phyloP scores from a whole-genome alignment of 2,888 invertebrate genomes.

The Platycnemis pennipes region DNA sequence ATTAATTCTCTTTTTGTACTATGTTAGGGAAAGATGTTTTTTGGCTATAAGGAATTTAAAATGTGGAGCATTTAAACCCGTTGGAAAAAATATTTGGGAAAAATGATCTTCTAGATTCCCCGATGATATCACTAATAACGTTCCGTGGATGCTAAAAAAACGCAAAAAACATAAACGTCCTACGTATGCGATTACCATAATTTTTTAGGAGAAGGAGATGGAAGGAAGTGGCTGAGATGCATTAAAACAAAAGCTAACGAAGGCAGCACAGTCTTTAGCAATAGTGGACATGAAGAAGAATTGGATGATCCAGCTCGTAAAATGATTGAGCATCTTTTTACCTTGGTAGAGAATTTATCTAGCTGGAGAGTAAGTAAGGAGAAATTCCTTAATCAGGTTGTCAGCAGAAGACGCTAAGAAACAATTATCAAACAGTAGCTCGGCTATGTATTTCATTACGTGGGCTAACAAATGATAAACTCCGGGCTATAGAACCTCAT shows the following conservation, averaged over 20 bases:
- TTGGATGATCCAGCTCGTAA: not conserved
- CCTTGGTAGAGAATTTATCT: not conserved
- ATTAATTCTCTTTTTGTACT: too few relatives aligned
- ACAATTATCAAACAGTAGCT: not conserved
- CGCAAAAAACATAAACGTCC: not conserved
- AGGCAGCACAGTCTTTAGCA: not conserved
- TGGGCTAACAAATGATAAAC: not conserved
- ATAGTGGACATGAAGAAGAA: not conserved
- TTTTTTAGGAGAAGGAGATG: not conserved
- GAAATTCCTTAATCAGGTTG: not conserved
- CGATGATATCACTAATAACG: too few relatives aligned
- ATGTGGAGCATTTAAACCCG: too few relatives aligned
- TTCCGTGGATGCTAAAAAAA: too few relatives aligned
- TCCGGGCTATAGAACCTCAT: not conserved
- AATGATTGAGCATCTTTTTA: not conserved
- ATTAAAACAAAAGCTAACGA: not conserved
- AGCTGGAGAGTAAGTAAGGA: not conserved
- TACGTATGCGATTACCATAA: not conserved
- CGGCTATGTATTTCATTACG: not conserved
- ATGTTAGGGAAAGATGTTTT: too few relatives aligned
- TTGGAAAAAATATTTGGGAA: not conserved
- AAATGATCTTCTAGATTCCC: too few relatives aligned
- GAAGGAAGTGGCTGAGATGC: not conserved
- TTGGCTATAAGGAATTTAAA: too few relatives aligned
- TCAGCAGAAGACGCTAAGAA: not conserved